Evolutionary conservation across 2,888 invertebrate genomes (phyloP), one percentile per base, ranked within the genome.

Genomic region (Leucoma salicis): DNA sequence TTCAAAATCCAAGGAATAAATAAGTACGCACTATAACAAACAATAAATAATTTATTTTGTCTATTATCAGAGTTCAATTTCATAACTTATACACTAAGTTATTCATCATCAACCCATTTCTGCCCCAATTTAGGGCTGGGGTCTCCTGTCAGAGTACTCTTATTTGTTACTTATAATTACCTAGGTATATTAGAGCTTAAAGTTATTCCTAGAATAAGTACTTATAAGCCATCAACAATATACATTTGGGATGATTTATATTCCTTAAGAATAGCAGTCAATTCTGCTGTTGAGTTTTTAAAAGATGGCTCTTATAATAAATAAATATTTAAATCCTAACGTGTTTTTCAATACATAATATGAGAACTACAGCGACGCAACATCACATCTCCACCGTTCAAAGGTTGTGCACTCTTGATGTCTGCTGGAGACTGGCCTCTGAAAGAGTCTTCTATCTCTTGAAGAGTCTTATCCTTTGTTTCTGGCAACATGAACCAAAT

Each of bases 391-490:
- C 38, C 42, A 1, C 63, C 69, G 31, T 78, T 82, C 6, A 87
- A 54, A 2, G 84, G 85, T 15, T 78, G 68, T 0, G 62, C 46
- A 46, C 70, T 71, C 49, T 69, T 76, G 0, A 56, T 48, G 35
- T 85, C 84, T 1, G 54, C 63, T 1, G 65, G 44, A 1, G 70
- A 54, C 2, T 64, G 21, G 0, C 83, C 87, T 53, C 80, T 74
- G 53, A 92, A 91, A 28, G 69, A 70, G 28, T 92, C 91, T 56
- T 94, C 93, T 41, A 94, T 94, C 63, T 94, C 93, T 39, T 92
- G 86, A 8, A 94, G 82, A 3, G 93, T 92, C 46, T 89, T 92
- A 35, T 92, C 92, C 50, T 92, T 93, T 0, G 94, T 94, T 70
- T 94, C 94, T 0, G 94, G 94, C 39, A 94, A 73, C 66, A 90